Conservation (phyloP, 1,140 invertebrate species). For the Trichonephila clavata region DNA sequence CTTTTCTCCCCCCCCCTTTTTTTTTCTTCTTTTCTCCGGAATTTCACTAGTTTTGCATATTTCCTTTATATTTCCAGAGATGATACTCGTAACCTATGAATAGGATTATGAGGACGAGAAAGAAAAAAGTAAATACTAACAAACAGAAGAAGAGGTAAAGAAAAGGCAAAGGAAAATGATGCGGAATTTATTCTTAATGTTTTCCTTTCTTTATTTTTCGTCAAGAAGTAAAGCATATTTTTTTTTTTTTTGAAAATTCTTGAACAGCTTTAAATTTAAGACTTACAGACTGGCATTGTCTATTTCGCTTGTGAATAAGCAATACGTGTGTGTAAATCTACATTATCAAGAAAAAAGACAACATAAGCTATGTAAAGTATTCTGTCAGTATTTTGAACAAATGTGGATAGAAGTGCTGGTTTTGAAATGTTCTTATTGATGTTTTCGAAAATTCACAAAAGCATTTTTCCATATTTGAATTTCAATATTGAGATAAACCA, state of each 20-base stretch:
- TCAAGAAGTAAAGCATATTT: constrained; percentile 15
- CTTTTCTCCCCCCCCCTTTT: neutral
- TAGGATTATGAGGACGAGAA: neutral
- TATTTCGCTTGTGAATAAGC: neutral
- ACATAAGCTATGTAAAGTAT: neutral
- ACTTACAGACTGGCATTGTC: neutral
- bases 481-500: no score
- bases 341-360: neutral
- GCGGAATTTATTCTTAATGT: constrained; percentile 28
- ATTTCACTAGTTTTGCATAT: constrained; percentile 44
- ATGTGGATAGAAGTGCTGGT: no score
- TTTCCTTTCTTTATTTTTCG: neutral
- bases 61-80: constrained; percentile 22
- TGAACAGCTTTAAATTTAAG: constrained; percentile 1
- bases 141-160: neutral
- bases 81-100: constrained; percentile 16
- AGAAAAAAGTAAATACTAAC: neutral
- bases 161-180: neutral
- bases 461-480: no score
- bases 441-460: no score
- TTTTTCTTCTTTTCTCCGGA: neutral
- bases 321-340: neutral
- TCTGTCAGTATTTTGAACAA: neutral
- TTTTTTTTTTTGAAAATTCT: neutral
- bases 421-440: no score